Percentiles rank a stretch among this genome's conserved stretches.
Evolutionary conservation across 1,140 invertebrate genomes (phyloP).

Genomic region (Diabrotica virgifera): DNA sequence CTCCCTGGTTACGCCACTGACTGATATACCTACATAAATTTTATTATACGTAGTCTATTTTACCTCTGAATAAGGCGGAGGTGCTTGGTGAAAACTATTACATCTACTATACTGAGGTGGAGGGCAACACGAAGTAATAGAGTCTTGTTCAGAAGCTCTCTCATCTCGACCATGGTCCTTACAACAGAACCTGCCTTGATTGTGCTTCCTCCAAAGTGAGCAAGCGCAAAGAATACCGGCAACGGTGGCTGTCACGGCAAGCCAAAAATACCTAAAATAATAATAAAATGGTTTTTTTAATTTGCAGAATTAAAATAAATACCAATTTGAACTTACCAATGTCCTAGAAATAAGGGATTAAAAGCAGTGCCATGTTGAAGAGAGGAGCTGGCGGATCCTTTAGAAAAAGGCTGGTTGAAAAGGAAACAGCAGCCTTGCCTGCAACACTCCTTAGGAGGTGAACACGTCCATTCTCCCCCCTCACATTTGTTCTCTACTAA

Average conservation of each 20-base stretch:
- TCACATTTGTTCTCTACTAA: slow-evolving; percentile 49
- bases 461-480: slow-evolving; percentile 57
- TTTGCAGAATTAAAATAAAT: no score
- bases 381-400: slow-evolving; percentile 47
- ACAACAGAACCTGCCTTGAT: slow-evolving; percentile 52
- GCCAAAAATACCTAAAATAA: slow-evolving; percentile 54
- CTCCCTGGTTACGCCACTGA: no score
- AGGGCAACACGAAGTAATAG: slow-evolving; percentile 70
- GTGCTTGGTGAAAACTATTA: slow-evolving; percentile 71
- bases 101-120: slow-evolving; percentile 76
- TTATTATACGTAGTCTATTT: no score
- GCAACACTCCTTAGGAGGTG: slow-evolving; percentile 69
- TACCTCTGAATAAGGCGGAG: slow-evolving; percentile 79
- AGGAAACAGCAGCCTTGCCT: slow-evolving; percentile 68
- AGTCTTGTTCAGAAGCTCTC: slow-evolving; percentile 64
- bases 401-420: slow-evolving; percentile 49
- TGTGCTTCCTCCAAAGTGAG: slow-evolving; percentile 59
- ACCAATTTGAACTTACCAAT: slow-evolving; percentile 46
- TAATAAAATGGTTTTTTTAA: not conserved
- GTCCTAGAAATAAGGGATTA: slow-evolving; percentile 53
- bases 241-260: slow-evolving; percentile 57
- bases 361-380: slow-evolving; percentile 50
- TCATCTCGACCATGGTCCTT: slow-evolving; percentile 44
- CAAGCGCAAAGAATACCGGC: slow-evolving; percentile 63
- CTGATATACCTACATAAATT: no score